Evolutionary conservation across 2,797 vertebrate genomes (phyloP), one percentile per base, ranked within the genome.

Genomic region (Pagetopsis macropterus): DNA sequence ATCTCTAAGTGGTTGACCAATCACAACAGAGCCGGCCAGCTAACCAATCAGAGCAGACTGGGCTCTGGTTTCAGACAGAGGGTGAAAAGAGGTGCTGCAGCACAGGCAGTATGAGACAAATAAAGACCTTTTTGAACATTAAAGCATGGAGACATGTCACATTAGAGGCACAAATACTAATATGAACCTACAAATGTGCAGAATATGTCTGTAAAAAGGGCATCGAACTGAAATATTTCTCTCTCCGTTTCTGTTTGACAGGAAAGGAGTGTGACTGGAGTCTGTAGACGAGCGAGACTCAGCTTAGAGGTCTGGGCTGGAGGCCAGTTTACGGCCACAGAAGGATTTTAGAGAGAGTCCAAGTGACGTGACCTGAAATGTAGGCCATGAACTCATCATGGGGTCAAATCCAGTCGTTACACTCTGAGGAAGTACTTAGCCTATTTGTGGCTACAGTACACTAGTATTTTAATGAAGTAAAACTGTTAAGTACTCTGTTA

Each of bases 261-360:
- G 27, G 27, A 21, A 21, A 52, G 5, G 64, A 76, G 66, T 75
- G 61, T 50, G 59, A 65, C 49, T 61, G 59, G 69, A 84, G 79
- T 64, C 62, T 64, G 65, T 50, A 67, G 31, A 58, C 23, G 72
- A 77, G 62, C 17, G 9, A 72, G 70, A 81, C 64, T 66, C 68
- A 60, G 70, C 54, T 70, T 72, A 82, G 76, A 84, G 69, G 67
- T 81, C 79, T 84, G 83, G 83, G 84, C 81, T 62, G 54, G 65
- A 81, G 72, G 78, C 88, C 84, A 86, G 65, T 14, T 45, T 52
- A 66, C 33, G 33, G 65, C 73, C 84, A 77, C 54, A 58, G 73
- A 61, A 71, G 76, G 78, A 76, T 84, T 88, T 75, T 77, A 75
- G 59, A 82, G 40, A 75, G 40, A 44, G 61, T 75, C 72, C 60